Conservation (phyloP, 1,140 invertebrate species). For the Ptiloglossa arizonensis region DNA sequence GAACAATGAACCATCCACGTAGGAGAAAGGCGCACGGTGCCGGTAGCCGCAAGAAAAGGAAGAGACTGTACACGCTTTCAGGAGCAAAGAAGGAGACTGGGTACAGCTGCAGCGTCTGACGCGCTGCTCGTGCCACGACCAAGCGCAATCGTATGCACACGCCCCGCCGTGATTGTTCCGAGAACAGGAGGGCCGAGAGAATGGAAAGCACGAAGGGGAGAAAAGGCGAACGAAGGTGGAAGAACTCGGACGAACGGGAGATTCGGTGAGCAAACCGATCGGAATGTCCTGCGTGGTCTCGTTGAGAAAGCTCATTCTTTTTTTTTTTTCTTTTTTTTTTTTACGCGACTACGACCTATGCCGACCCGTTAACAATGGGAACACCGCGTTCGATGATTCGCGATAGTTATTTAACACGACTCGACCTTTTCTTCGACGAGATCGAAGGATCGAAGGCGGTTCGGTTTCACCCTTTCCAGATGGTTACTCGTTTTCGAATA, state of each 20-base stretch:
- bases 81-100: constrained; percentile 50
- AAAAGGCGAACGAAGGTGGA: constrained; percentile 26
- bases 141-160: constrained; percentile 63
- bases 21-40: constrained; percentile 29
- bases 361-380: constrained; percentile 6
- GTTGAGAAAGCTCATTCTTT: not conserved
- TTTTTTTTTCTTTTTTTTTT: too few species aligned
- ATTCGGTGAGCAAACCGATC: constrained; percentile 21
- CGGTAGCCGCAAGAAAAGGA: constrained; percentile 49
- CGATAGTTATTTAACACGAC: not conserved
- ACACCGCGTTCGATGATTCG: constrained; percentile 12
- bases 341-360: too few species aligned
- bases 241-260: constrained; percentile 35
- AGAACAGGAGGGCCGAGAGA: constrained; percentile 37
- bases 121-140: constrained; percentile 61
- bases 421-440: constrained; percentile 14
- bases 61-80: constrained; percentile 52
- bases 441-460: not conserved
- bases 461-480: not conserved
- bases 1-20: constrained; percentile 26
- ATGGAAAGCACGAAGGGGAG: constrained; percentile 42
- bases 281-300: constrained; percentile 45
- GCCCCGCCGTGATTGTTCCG: constrained; percentile 67
- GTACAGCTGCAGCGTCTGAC: constrained; percentile 63
- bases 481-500: not conserved